A percentile compares a stretch with the other conserved stretches of the same genome.
Evolutionary conservation across 2,888 invertebrate species (phyloP).

Genomic region (Pseudococcus longispinus): DNA sequence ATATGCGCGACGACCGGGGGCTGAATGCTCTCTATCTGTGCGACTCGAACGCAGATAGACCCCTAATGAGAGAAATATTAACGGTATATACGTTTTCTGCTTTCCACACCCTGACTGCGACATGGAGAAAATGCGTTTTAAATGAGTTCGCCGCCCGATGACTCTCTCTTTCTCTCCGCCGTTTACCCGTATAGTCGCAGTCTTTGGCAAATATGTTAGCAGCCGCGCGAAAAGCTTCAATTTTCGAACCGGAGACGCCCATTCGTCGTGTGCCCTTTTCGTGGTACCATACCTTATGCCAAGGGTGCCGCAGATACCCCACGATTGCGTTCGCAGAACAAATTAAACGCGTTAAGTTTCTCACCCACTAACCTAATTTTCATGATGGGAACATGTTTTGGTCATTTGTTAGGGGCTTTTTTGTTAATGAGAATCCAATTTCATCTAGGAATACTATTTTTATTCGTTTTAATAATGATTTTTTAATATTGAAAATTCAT

Average conservation of each 20-base stretch:
- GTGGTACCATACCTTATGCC: not conserved
- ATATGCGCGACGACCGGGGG: slow-evolving; percentile 1
- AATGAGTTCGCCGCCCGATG: slow-evolving; percentile 43
- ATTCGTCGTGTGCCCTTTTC: not conserved
- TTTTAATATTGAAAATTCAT: too few relatives aligned
- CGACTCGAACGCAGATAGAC: slow-evolving; percentile 30
- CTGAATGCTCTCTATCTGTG: not conserved
- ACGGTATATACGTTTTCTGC: slow-evolving; percentile 10
- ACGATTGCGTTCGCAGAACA: not conserved
- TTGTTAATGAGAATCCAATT: not conserved
- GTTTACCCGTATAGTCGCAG: not conserved
- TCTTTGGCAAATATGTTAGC: slow-evolving; percentile 14
- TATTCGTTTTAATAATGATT: too few relatives aligned
- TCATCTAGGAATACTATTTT: too few relatives aligned
- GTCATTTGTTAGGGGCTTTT: too few relatives aligned
- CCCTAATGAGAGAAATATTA: slow-evolving; percentile 53
- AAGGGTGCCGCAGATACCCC: not conserved
- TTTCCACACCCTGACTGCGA: not conserved
- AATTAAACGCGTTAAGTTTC: not conserved
- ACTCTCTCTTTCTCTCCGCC: not conserved
- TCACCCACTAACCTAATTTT: not conserved
- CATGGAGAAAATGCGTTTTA: slow-evolving; percentile 50
- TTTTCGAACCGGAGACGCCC: not conserved
- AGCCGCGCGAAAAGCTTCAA: not conserved
- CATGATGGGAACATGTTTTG: not conserved